A percentile compares a stretch with the other conserved stretches of the same genome.
These are phyloP conservation scores for Formica aserva DNA, from an alignment of 2,888 invertebrate species.

Conservation along the genomic window DNA sequence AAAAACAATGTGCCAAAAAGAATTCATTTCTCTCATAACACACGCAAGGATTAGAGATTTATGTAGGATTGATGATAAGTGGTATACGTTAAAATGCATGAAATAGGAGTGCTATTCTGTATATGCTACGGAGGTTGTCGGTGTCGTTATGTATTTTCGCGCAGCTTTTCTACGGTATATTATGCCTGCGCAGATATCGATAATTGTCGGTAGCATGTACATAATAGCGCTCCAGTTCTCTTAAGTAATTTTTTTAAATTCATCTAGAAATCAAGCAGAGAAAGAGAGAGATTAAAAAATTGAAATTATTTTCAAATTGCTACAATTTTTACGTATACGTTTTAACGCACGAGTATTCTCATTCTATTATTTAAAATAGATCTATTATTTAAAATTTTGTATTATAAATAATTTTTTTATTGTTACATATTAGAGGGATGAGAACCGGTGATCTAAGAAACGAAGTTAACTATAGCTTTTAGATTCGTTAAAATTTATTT, in stretches of 20 bases:
- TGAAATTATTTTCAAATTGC: neutral
- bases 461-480: neutral
- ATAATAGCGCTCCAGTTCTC: too few relatives aligned
- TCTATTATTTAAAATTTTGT: neutral
- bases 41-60: constrained; percentile 11
- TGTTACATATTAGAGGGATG: neutral
- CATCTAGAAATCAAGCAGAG: neutral
- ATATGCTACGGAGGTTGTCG: too few relatives aligned
- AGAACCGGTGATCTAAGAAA: constrained; percentile 21
- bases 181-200: too few relatives aligned
- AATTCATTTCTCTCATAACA: constrained; percentile 2
- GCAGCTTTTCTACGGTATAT: too few relatives aligned
- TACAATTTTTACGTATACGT: neutral
- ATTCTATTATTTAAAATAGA: neutral
- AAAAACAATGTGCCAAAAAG: neutral
- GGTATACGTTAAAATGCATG: neutral
- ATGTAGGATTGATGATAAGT: neutral
- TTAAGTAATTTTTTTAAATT: neutral
- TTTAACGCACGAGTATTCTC: neutral
- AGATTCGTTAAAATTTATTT: constrained; percentile 26
- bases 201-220: too few relatives aligned
- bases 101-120: neutral
- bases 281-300: neutral
- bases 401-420: neutral
- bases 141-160: too few relatives aligned